Conservation (phyloP, 2,113 vertebrate species). For the Brachyistius frenatus region DNA sequence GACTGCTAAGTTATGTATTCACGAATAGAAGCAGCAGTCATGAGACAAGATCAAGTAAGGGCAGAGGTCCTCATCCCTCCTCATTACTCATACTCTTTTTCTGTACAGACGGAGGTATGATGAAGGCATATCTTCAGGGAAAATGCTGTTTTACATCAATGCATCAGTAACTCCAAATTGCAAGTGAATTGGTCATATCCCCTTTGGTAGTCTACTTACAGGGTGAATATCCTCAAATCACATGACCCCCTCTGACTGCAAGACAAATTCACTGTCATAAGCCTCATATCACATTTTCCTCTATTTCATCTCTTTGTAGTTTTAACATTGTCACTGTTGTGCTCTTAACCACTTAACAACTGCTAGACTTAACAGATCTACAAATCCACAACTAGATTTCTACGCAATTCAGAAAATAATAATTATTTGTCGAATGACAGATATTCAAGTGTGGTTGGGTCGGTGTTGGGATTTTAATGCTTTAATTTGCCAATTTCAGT, state of each 20-base stretch:
- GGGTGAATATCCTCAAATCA: constrained; percentile 65
- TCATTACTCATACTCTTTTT: constrained; percentile 66
- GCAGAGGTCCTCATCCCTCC: constrained; percentile 42
- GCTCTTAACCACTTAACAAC: not conserved
- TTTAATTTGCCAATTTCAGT: too few relatives aligned
- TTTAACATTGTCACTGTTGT: constrained; percentile 25
- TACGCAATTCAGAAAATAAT: too few relatives aligned
- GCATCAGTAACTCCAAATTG: constrained; percentile 81
- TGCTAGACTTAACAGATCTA: too few relatives aligned
- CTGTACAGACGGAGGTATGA: constrained; percentile 54
- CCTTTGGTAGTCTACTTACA: constrained; percentile 62
- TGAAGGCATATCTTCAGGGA: constrained; percentile 67
- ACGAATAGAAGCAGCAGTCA: not conserved
- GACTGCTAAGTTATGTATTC: not conserved
- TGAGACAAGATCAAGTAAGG: constrained; percentile 37
- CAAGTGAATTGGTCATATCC: constrained; percentile 77
- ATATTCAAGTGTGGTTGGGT: too few relatives aligned
- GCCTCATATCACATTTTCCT: constrained; percentile 39
- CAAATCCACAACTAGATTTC: too few relatives aligned
- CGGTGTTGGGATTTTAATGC: too few relatives aligned
- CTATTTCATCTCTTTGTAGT: constrained; percentile 31
- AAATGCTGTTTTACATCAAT: constrained; percentile 77
- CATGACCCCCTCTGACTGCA: constrained; percentile 57
- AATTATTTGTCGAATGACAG: too few relatives aligned
- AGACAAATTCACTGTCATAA: constrained; percentile 52